Percentiles rank a stretch among this genome's conserved stretches.
These are phyloP conservation scores for Nesoenas mayeri DNA, from an alignment of 2,113 vertebrate species.

Conservation along the genomic window DNA sequence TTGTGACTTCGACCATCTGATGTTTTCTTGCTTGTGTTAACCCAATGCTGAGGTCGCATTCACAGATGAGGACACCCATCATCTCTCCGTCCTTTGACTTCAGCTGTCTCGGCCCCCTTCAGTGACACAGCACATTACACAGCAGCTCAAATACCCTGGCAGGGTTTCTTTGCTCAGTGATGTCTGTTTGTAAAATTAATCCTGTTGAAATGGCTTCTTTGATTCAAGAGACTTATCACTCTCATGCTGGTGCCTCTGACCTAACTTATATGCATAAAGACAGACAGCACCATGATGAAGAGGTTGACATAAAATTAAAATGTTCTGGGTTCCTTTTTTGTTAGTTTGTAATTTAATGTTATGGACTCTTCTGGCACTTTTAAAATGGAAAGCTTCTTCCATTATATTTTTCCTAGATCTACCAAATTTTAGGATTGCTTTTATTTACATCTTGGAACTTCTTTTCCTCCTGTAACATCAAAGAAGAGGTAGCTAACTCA, in stretches of 20 bases:
- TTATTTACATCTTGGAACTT: not conserved
- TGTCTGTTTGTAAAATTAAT: not conserved
- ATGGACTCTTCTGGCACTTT: not conserved
- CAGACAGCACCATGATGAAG: not conserved
- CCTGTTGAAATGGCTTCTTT: not conserved
- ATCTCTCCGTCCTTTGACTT: not conserved
- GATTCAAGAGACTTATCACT: not conserved
- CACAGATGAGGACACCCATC: not conserved
- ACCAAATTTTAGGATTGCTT: not conserved
- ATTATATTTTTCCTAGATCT: not conserved
- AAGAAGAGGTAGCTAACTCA: not conserved
- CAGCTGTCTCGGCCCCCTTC: fast-evolving
- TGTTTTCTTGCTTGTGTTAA: not conserved
- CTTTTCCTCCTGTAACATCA: not conserved
- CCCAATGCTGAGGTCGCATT: not conserved
- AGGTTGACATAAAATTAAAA: not conserved
- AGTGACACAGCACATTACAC: not conserved
- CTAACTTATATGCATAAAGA: not conserved
- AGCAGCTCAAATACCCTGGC: not conserved
- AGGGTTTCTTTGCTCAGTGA: not conserved
- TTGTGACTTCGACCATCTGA: not conserved
- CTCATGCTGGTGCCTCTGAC: not conserved
- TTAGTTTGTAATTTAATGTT: not conserved
- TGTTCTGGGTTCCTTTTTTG: not conserved
- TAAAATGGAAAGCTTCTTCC: not conserved